Evolutionary conservation across 2,797 vertebrate genomes (phyloP).

Genomic region (Sebastiscus tertius): DNA sequence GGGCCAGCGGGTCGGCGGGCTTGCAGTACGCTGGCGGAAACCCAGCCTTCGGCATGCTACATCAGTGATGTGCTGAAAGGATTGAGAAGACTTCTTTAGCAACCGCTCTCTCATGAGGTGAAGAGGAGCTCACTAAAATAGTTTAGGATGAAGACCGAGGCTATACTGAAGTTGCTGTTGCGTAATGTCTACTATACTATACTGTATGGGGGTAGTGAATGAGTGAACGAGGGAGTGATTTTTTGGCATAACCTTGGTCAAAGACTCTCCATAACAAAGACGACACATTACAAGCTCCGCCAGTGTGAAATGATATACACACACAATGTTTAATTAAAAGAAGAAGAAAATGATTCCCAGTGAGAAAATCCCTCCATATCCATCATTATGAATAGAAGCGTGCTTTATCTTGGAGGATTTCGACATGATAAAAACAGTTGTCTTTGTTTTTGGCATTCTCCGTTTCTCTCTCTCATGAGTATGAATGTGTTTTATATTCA

Average conservation of each 20-base stretch:
- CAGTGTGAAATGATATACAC: background rate
- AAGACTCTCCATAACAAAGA: too few species aligned
- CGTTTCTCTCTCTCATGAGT: constrained; percentile 2
- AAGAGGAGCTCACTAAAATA: too few species aligned
- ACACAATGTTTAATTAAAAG: background rate
- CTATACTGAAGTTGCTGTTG: background rate
- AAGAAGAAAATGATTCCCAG: background rate
- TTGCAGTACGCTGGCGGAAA: too few species aligned
- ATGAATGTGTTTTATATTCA: constrained; percentile 22
- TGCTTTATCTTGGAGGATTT: constrained; percentile 9
- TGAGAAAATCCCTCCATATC: background rate
- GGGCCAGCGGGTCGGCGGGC: too few species aligned
- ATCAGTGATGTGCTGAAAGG: too few species aligned
- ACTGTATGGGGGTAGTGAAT: background rate
- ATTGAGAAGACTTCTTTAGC: too few species aligned
- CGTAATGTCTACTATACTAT: background rate
- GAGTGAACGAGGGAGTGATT: background rate
- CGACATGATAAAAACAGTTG: constrained; percentile 6
- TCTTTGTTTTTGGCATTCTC: background rate
- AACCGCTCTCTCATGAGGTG: too few species aligned
- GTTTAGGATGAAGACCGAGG: too few species aligned
- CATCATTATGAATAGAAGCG: background rate
- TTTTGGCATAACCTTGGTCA: too few species aligned
- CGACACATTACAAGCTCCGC: too few species aligned
- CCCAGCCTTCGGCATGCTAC: too few species aligned